phyloP scores from a whole-genome alignment of 2,888 invertebrate genomes.

The Xylota segnis region DNA sequence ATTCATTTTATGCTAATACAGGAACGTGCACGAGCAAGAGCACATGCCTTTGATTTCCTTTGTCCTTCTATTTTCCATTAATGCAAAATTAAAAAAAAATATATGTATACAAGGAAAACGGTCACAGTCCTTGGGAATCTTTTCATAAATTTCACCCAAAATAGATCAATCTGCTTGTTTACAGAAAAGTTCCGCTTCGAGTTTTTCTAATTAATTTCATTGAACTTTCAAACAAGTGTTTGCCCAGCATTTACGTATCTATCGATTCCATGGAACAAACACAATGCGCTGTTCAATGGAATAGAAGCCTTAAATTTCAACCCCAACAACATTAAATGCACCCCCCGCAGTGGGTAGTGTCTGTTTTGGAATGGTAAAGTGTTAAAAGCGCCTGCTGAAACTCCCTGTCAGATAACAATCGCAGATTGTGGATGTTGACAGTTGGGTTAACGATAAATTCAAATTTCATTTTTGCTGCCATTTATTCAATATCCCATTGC shows the following conservation, averaged over 20 bases:
- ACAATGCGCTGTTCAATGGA: background rate
- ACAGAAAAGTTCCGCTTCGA: conserved; percentile 13
- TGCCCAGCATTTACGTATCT: conserved; percentile 2
- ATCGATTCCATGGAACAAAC: background rate
- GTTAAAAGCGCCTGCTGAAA: conserved; percentile 5
- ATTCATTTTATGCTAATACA: conserved; percentile 48
- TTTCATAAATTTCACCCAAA: conserved; percentile 28
- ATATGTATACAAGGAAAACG: background rate
- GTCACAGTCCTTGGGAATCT: background rate
- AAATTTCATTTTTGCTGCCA: conserved; percentile 21
- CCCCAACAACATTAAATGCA: background rate
- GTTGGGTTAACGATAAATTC: conserved; percentile 37
- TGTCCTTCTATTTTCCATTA: conserved; percentile 16
- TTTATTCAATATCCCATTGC: conserved; percentile 7
- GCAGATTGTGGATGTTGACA: conserved; percentile 32
- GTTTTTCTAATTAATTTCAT: conserved; percentile 37
- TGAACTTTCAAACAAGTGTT: conserved; percentile 23
- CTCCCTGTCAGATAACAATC: conserved; percentile 29
- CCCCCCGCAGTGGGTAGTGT: background rate
- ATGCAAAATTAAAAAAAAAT: background rate
- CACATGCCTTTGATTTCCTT: conserved; percentile 40
- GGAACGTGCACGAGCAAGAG: conserved; percentile 45
- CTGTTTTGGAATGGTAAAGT: background rate
- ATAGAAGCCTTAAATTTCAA: conserved; percentile 1
- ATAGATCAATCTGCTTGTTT: conserved; percentile 5